A percentile compares a stretch with the other conserved stretches of the same genome.
phyloP scores from a whole-genome alignment of 2,797 vertebrate genomes.

The Meriones psammophilus region DNA sequence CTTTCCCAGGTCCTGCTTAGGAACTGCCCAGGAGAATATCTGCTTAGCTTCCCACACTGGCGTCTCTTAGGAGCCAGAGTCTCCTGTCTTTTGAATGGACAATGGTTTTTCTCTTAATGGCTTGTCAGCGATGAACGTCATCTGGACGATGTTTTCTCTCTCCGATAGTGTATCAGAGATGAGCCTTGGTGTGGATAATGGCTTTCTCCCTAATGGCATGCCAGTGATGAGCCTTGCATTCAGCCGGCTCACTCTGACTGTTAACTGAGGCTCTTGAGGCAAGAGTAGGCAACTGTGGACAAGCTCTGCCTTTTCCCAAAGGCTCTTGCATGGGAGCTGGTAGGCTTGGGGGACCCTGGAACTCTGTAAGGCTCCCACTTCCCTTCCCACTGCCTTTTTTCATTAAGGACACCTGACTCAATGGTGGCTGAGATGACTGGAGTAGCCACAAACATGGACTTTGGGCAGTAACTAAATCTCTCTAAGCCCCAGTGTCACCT shows the following conservation, averaged over 20 bases:
- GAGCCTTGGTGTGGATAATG: slow-evolving; percentile 51
- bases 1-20: background rate
- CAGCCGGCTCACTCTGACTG: accelerated
- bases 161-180: accelerated
- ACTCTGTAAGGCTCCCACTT: background rate
- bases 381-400: background rate
- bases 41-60: accelerated
- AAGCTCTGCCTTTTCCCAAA: background rate
- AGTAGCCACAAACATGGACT: background rate
- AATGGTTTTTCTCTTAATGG: slow-evolving; percentile 59
- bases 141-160: slow-evolving; percentile 68
- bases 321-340: background rate
- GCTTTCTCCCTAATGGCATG: background rate
- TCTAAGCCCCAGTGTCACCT: background rate
- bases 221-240: accelerated
- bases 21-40: background rate
- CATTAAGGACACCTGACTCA: background rate
- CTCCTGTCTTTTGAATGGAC: slow-evolving; percentile 68
- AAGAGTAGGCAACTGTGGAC: accelerated
- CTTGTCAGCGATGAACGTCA: accelerated
- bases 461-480: accelerated
- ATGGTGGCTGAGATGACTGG: background rate
- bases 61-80: slow-evolving; percentile 71
- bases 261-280: background rate
- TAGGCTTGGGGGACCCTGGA: background rate